phyloP scores from a whole-genome alignment of 2,797 vertebrate species.

The Centroberyx gerrardi region DNA sequence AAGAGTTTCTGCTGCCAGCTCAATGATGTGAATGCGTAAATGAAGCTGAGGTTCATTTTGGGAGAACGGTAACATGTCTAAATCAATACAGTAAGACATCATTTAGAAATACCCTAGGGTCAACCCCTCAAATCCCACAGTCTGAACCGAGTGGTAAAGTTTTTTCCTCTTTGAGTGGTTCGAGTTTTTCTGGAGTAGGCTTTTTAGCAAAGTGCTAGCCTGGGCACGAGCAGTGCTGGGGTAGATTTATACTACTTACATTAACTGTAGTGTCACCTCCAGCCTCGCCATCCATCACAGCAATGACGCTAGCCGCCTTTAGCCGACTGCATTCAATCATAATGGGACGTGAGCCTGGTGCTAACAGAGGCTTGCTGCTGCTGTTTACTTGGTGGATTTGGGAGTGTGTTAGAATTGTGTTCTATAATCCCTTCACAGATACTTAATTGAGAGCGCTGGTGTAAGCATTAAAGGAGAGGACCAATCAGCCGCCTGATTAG shows the following conservation, averaged over 20 bases:
- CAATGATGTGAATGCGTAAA: conserved; percentile 20
- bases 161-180: conserved; percentile 23
- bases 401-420: conserved; percentile 38
- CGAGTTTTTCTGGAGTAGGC: not conserved
- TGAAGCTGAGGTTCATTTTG: conserved; percentile 30
- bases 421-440: conserved; percentile 54
- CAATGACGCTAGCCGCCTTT: conserved; percentile 39
- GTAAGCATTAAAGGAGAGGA: conserved; percentile 43
- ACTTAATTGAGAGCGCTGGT: conserved; percentile 53
- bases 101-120: conserved; percentile 7
- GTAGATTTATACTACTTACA: conserved; percentile 54
- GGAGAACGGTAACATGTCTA: conserved; percentile 16
- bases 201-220: conserved; percentile 39
- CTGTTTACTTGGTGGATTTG: conserved; percentile 48
- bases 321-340: conserved; percentile 58
- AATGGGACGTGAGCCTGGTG: conserved; percentile 35
- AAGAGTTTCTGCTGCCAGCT: conserved; percentile 23
- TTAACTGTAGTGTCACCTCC: conserved; percentile 51
- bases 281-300: conserved; percentile 46
- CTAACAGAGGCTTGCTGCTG: conserved; percentile 22
- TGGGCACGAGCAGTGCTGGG: not conserved
- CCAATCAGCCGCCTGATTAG: conserved; percentile 38
- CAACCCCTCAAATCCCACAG: not conserved
- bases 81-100: conserved; percentile 10
- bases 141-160: conserved; percentile 13